Evolutionary conservation across 2,888 invertebrate genomes (phyloP), one percentile per base, ranked within the genome.

Genomic region (Bombylius discolor): DNA sequence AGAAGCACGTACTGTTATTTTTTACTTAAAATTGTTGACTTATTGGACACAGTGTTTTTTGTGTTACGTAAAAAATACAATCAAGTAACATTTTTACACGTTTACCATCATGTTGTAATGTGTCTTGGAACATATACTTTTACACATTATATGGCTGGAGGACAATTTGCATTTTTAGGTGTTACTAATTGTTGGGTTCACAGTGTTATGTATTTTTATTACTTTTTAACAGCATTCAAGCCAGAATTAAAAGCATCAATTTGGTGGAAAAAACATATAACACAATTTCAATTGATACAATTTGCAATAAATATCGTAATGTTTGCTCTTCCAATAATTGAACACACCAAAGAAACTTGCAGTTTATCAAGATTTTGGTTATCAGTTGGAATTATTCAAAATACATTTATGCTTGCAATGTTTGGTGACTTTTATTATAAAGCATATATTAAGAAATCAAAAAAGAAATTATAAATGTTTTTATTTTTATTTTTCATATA

Each of bases 241-340:
- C 86, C 87, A 0, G 77, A 79, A 50, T 78, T 84, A 65, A 83
- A 85, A 62, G 76, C 83, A 57, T 83, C 83, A 53, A 69, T 85
- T 1, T 87, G 87, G 86, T 87, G 90, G 85, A 93, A 93, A 69
- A 87, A 86, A 61, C 79, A 88, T 65, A 84, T 94, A 58, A 93
- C 93, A 0, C 87, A 86, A 66, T 67, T 92, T 63, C 93, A 94
- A 74, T 79, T 93, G 68, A 81, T 82, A 0, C 88, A 88, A 68
- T 88, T 89, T 66, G 72, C 81, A 39, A 65, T 79, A 59, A 72
- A 81, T 39, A 70, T 81, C 0, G 55, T 82, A 0, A 83, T 85
- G 62, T 83, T 67, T 79, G 77, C 70, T 59, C 67, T 0, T 63
- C 70, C 12, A 58, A 80, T 44, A 62, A 78, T 1, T 74, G 81